Evolutionary conservation across 2,113 vertebrate genomes (phyloP), one percentile per base, ranked within the genome.

Genomic region (Aleadryas rufinucha): DNA sequence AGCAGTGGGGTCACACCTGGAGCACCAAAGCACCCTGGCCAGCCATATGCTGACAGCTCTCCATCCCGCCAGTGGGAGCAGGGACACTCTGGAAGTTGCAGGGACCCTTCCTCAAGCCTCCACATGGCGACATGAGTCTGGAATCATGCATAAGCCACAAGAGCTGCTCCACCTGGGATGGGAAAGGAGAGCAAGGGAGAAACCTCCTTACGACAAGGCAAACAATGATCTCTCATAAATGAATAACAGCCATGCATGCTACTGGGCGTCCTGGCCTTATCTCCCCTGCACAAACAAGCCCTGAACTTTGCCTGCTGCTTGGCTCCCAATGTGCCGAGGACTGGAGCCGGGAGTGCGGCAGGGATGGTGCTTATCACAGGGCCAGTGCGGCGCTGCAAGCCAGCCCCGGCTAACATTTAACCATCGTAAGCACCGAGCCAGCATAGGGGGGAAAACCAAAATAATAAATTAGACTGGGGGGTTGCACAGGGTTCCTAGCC

Each of bases 221-320:
- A 95, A 95, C 74, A 93, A 66, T 0, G 1, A 66, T 54, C 14
- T 61, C 74, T 39, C 66, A 87, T 85, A 95, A 93, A 95, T 45
- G 74, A 90, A 26, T 75, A 87, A 96, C 93, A 95, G 61, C 47
- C 65, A 70, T 22, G 42, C 45, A n/a, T 0, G 9, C 90, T 93
- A 54, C 74, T 77, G 45, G 56, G 28, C 10, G 1, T 85, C 69
- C 69, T 75, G 5, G 0, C n/a, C 82, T 92, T 95, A 95, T 95
- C 93, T 70, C 33, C 44, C 82, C 44, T 7, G 2, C 45, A 86
- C 84, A 97, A 96, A 96, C 86, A 90, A 87, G 56, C 54, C 47
- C 85, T 93, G 96, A 96, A 94, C 97, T 97, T 96, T 93, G 90
- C 82, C 60, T 93, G 80, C 71, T 78, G 37, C 85, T 74, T 11